Percentiles rank a stretch among this genome's conserved stretches.
These are phyloP conservation scores for Adoxophyes honmai DNA, from an alignment of 1,140 invertebrate genomes.

Conservation along the genomic window DNA sequence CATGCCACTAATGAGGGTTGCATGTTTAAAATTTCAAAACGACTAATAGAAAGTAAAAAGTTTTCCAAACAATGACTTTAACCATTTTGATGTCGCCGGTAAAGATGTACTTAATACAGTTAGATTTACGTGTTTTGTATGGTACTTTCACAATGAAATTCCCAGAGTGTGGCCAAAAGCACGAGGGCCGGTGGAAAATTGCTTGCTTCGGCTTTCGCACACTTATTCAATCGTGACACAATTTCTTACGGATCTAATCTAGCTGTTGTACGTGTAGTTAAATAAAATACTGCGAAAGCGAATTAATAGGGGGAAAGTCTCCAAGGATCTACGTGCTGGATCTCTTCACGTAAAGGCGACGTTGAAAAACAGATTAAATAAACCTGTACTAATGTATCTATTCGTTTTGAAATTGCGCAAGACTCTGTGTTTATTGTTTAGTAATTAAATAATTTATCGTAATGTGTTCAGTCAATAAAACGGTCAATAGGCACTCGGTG, in stretches of 20 bases:
- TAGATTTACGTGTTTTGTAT: constrained; percentile 1
- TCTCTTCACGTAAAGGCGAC: constrained; percentile 42
- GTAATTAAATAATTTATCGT: constrained; percentile 45
- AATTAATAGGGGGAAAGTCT: constrained; percentile 70
- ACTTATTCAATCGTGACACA: constrained; percentile 22
- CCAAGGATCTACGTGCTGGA: constrained; percentile 57
- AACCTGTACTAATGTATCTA: too few species aligned
- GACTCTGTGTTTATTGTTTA: not conserved
- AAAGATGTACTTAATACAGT: constrained; percentile 3
- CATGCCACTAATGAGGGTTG: not conserved
- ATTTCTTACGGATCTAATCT: constrained; percentile 36
- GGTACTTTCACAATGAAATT: constrained; percentile 4
- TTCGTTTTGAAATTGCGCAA: too few species aligned
- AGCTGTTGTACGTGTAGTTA: constrained; percentile 28
- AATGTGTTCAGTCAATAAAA: constrained; percentile 38
- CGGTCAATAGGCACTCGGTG: constrained; percentile 35
- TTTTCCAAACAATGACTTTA: constrained; percentile 8
- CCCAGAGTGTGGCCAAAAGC: not conserved
- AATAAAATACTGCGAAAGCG: constrained; percentile 57
- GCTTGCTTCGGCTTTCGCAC: constrained; percentile 10
- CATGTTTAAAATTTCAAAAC: constrained; percentile 12
- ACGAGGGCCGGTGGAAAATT: not conserved
- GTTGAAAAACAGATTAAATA: too few species aligned
- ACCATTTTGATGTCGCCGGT: not conserved
- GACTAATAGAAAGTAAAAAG: constrained; percentile 2